phyloP scores from a whole-genome alignment of 2,888 invertebrate species.

The Athalia rosae region DNA sequence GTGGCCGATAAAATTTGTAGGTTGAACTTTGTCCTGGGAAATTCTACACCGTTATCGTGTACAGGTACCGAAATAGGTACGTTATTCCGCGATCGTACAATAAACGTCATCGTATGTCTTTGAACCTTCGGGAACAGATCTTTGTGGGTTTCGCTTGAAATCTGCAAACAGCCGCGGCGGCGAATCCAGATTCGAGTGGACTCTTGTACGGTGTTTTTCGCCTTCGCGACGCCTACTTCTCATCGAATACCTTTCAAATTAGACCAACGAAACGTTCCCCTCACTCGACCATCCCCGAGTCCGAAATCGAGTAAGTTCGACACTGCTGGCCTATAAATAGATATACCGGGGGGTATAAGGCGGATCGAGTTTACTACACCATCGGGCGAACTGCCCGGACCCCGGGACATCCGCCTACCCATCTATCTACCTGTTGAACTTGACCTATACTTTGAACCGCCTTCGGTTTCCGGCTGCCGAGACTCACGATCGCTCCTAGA shows the following conservation, averaged over 20 bases:
- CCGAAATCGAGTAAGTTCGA: constrained; percentile 27
- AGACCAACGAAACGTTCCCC: constrained; percentile 1
- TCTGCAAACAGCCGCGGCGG: background rate
- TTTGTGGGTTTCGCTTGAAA: background rate
- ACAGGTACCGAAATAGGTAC: no score
- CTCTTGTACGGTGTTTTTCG: background rate
- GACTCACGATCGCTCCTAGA: background rate
- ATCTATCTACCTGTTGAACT: constrained; percentile 41
- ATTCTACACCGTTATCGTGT: no score
- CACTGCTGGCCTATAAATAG: background rate
- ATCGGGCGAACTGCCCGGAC: constrained; percentile 24
- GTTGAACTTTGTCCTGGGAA: background rate
- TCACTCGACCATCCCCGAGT: constrained; percentile 26
- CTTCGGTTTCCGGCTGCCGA: background rate
- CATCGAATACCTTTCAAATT: constrained; percentile 10
- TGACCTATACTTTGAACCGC: constrained; percentile 10
- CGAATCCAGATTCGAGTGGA: background rate
- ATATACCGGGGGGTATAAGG: constrained; percentile 10
- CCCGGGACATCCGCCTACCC: constrained; percentile 11
- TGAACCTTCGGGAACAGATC: background rate
- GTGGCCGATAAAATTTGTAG: background rate
- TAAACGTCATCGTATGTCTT: background rate
- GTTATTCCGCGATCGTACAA: background rate
- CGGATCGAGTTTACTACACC: constrained; percentile 12
- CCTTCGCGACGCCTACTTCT: constrained; percentile 14